Evolutionary conservation across 2,113 vertebrate genomes (phyloP).

Genomic region (Grammomys surdaster): DNA sequence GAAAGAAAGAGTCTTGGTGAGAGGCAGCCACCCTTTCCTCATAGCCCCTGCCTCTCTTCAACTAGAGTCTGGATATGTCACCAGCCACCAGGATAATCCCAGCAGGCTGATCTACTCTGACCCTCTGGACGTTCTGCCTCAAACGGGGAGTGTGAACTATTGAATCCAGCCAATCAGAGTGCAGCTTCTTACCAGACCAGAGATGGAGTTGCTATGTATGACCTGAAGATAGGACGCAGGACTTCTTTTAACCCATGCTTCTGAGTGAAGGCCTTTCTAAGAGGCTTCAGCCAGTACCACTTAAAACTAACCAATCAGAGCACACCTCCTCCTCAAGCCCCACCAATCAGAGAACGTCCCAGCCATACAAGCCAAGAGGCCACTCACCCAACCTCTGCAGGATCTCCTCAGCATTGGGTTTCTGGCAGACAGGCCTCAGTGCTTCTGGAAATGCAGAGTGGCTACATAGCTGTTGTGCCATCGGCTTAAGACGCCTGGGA

Average conservation of each 20-base stretch:
- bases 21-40: neutral
- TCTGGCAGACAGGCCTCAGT: conserved; percentile 84
- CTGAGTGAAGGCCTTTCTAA: neutral
- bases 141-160: neutral
- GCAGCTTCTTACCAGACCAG: neutral
- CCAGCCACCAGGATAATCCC: neutral
- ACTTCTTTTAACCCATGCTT: no score
- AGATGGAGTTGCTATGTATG: neutral
- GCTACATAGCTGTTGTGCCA: conserved; percentile 60
- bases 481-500: neutral
- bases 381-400: conserved; percentile 86
- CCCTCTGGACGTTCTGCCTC: neutral
- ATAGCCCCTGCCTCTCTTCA: neutral
- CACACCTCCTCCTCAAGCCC: neutral
- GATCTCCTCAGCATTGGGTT: conserved; percentile 43
- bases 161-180: neutral
- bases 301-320: conserved; percentile 57
- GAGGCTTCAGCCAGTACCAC: neutral
- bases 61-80: neutral
- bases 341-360: neutral
- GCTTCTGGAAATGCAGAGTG: conserved; percentile 84
- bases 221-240: accelerated
- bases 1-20: neutral
- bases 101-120: neutral
- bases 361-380: neutral